phyloP scores from a whole-genome alignment of 2,797 vertebrate genomes.

The Ptychadena robeensis region DNA sequence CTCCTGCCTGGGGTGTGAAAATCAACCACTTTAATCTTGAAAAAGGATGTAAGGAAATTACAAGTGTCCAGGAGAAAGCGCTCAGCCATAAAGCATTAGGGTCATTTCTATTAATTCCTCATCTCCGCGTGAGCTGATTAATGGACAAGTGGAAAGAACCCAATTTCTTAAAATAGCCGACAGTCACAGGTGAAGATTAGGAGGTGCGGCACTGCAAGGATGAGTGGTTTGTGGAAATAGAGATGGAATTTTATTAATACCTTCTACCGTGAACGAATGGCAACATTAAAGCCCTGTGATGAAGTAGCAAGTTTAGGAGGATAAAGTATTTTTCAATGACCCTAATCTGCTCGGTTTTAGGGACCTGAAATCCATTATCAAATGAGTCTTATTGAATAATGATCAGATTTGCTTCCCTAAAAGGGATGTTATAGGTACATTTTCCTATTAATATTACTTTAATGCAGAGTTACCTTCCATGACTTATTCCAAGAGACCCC shows the following conservation, averaged over 20 bases:
- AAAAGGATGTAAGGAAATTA: conserved; percentile 68
- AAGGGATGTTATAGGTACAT: no score
- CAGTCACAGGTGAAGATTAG: conserved; percentile 68
- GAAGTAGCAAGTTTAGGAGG: no score
- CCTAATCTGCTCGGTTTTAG: not conserved
- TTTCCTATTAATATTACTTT: no score
- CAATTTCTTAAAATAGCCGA: conserved; percentile 46
- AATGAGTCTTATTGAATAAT: not conserved
- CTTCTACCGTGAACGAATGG: not conserved
- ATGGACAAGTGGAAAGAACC: conserved; percentile 47
- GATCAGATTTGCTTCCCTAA: not conserved
- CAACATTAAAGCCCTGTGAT: no score
- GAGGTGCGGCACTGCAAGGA: conserved; percentile 30
- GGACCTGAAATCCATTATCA: not conserved
- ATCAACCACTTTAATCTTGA: conserved; percentile 70
- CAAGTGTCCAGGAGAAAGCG: conserved; percentile 51
- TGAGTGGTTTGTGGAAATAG: not conserved
- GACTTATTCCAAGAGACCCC: no score
- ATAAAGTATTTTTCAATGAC: not conserved
- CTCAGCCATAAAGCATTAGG: conserved; percentile 40
- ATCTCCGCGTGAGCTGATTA: conserved; percentile 58
- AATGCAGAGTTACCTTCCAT: no score
- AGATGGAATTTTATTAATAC: not conserved
- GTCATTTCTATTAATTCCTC: conserved; percentile 51
- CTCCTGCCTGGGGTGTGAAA: conserved; percentile 64